Evolutionary conservation across 2,113 vertebrate genomes (phyloP).

Genomic region (Mandrillus leucophaeus): DNA sequence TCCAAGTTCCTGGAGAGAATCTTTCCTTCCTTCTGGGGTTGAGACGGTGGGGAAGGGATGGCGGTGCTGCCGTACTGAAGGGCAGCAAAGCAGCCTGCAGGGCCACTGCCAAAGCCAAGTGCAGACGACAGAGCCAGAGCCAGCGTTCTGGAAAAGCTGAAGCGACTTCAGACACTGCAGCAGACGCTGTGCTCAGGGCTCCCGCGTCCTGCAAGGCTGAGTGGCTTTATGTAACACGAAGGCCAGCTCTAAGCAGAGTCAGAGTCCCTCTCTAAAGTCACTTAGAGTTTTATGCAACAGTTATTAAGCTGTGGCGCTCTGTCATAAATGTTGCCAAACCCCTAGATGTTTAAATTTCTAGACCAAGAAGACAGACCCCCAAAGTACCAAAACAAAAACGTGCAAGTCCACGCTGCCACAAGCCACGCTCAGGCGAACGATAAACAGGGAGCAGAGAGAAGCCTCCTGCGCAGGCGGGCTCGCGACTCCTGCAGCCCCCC

Average conservation of each 20-base stretch:
- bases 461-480: too few relatives aligned
- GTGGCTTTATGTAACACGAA: too few relatives aligned
- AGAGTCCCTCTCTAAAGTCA: too few relatives aligned
- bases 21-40: slow-evolving; percentile 59
- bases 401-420: neutral
- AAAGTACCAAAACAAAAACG: neutral
- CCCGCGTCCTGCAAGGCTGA: accelerated
- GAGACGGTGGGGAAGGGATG: slow-evolving; percentile 16
- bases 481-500: too few relatives aligned
- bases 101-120: slow-evolving; percentile 71
- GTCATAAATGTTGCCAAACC: neutral
- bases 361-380: neutral
- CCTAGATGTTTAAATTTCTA: neutral
- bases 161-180: neutral
- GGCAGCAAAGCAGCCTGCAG: slow-evolving; percentile 75
- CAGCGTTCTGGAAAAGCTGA: neutral
- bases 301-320: neutral
- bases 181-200: neutral
- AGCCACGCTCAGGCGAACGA: neutral
- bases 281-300: too few relatives aligned
- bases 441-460: neutral
- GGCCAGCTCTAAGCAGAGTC: accelerated
- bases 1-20: slow-evolving; percentile 76
- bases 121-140: slow-evolving; percentile 50
- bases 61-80: neutral